Percentiles rank a stretch among this genome's conserved stretches.
phyloP scores from a whole-genome alignment of 2,888 invertebrate genomes.

The Diabrotica balteata region DNA sequence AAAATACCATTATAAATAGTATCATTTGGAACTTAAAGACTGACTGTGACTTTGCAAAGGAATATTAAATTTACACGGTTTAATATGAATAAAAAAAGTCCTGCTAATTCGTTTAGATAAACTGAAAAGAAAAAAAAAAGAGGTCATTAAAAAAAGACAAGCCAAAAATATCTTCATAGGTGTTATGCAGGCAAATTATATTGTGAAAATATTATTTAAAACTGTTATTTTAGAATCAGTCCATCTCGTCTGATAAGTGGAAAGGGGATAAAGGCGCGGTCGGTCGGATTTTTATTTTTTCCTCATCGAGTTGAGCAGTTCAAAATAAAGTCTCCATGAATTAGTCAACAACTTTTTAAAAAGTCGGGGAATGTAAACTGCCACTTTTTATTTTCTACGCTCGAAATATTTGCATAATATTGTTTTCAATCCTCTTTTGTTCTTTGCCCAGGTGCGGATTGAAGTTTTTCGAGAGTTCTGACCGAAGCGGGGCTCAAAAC shows the following conservation, averaged over 20 bases:
- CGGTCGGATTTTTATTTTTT: conserved; percentile 21
- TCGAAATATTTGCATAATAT: conserved; percentile 57
- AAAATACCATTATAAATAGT: too few species aligned
- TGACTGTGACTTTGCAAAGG: too few species aligned
- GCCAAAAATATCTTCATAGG: too few species aligned
- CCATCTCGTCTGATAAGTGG: conserved; percentile 5
- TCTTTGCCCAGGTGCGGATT: conserved; percentile 37
- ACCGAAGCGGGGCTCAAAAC: too few species aligned
- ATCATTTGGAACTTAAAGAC: too few species aligned
- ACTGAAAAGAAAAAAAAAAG: too few species aligned
- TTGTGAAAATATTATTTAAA: too few species aligned
- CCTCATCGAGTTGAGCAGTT: conserved; percentile 28
- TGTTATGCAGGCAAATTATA: not conserved
- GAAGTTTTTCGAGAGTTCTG: conserved; percentile 21
- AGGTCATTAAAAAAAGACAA: too few species aligned
- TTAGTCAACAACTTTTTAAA: conserved; percentile 58
- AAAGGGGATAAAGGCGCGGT: not conserved
- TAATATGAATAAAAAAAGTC: too few species aligned
- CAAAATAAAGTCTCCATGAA: conserved; percentile 56
- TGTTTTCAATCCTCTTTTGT: conserved; percentile 52
- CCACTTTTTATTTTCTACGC: conserved; percentile 57
- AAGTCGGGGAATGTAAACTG: conserved; percentile 58
- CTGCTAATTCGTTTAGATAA: too few species aligned
- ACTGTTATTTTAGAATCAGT: too few species aligned
- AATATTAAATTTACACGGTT: too few species aligned